Percentiles rank a stretch among this genome's conserved stretches.
phyloP scores from a whole-genome alignment of 1,140 invertebrate genomes.

The Holcopasites calliopsidis region DNA sequence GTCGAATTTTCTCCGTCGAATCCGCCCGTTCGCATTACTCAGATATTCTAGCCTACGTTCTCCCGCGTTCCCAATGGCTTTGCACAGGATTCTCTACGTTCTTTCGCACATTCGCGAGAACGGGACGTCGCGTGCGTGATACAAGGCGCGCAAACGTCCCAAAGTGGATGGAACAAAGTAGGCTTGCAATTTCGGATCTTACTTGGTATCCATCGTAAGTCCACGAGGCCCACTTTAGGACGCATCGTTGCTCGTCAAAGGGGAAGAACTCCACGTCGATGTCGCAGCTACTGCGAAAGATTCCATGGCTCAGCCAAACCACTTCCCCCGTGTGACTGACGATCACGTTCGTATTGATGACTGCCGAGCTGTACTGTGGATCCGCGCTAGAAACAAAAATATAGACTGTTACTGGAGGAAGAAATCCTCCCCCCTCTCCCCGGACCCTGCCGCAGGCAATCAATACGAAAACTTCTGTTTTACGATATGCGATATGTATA shows the following conservation, averaged over 20 bases:
- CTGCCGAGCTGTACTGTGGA: conserved; percentile 87
- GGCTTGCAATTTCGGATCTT: conserved; percentile 65
- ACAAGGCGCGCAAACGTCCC: too few species aligned
- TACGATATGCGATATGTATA: too few species aligned
- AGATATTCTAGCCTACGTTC: neutral
- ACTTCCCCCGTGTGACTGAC: conserved; percentile 87
- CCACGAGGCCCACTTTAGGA: conserved; percentile 98
- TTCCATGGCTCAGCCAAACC: conserved; percentile 90
- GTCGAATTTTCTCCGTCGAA: neutral
- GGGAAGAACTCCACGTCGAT: conserved; percentile 97
- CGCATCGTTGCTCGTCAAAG: conserved; percentile 95
- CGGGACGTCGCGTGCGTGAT: too few species aligned
- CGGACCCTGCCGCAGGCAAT: neutral
- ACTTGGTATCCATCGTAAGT: conserved; percentile 97
- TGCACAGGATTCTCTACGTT: neutral
- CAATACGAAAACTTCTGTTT: conserved; percentile 17
- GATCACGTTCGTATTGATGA: conserved; percentile 92
- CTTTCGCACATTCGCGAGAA: neutral
- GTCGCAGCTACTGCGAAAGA: conserved; percentile 92
- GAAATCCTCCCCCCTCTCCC: conserved; percentile 10
- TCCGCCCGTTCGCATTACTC: neutral
- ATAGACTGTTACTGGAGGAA: neutral
- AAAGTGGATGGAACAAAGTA: neutral
- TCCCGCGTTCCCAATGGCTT: neutral
- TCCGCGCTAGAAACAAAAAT: conserved; percentile 85